Conservation (phyloP, 2,113 vertebrate species). For the Scomber colias region DNA sequence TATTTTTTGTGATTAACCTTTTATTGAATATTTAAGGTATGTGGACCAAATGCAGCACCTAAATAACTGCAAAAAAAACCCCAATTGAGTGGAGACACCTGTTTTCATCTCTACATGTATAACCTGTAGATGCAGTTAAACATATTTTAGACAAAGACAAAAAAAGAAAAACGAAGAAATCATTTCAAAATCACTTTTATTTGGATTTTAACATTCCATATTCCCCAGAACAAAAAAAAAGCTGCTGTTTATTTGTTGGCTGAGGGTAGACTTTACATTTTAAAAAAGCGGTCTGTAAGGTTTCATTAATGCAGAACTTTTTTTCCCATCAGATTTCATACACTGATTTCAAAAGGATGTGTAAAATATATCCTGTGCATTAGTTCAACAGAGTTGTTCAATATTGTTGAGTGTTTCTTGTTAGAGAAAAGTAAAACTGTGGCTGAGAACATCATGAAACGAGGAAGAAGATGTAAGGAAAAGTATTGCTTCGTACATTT, state of each 20-base stretch:
- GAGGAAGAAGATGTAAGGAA: not conserved
- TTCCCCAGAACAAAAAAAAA: conserved; percentile 42
- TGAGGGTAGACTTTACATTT: conserved; percentile 36
- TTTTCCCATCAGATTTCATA: conserved; percentile 2
- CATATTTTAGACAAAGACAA: not conserved
- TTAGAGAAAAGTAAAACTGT: conserved; percentile 15
- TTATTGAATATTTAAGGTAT: not conserved
- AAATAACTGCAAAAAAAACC: too few relatives aligned
- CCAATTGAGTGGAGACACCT: too few relatives aligned
- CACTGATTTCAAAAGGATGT: not conserved
- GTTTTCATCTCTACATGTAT: not conserved
- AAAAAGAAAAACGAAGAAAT: not conserved
- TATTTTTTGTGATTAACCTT: too few relatives aligned
- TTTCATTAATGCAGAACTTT: conserved; percentile 15
- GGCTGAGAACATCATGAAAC: not conserved
- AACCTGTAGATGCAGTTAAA: not conserved
- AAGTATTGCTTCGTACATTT: conserved; percentile 52
- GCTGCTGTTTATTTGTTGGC: conserved; percentile 30
- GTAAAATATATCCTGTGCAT: conserved; percentile 55
- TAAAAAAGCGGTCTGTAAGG: not conserved
- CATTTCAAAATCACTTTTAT: conserved; percentile 69
- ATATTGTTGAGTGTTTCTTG: not conserved
- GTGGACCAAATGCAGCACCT: too few relatives aligned
- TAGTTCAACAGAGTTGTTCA: not conserved
- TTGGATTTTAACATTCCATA: conserved; percentile 59